Conservation (phyloP, 2,113 vertebrate species). For the Grus americana region DNA sequence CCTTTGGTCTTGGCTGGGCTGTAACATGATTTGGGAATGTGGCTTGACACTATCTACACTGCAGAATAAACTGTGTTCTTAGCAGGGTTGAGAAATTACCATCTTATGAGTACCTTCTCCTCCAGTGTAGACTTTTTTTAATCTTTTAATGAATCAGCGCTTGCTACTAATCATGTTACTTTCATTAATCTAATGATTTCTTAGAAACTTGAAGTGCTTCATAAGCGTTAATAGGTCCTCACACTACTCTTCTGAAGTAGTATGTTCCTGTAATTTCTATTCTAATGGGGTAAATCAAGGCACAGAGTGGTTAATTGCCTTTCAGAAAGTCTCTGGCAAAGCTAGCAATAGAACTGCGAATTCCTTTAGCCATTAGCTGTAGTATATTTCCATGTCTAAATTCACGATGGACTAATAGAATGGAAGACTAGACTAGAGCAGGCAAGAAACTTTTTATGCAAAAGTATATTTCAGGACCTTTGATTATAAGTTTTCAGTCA, state of each 20-base stretch:
- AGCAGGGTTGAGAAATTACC: neutral
- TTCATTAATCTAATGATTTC: neutral
- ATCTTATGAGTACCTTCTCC: neutral
- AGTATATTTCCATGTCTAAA: neutral
- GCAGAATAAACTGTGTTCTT: neutral
- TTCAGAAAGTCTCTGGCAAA: neutral
- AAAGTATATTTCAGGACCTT: neutral
- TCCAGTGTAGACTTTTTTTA: neutral
- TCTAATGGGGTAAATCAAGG: neutral
- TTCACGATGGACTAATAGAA: neutral
- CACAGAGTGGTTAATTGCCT: neutral
- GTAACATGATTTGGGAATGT: slow-evolving; percentile 17
- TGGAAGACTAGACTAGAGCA: neutral
- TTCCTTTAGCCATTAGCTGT: neutral
- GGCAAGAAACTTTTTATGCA: neutral
- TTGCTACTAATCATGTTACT: neutral
- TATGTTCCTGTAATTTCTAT: neutral
- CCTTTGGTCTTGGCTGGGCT: neutral
- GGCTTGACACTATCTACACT: neutral
- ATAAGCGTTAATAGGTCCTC: neutral
- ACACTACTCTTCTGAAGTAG: neutral
- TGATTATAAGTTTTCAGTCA: neutral
- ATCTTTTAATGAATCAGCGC: neutral
- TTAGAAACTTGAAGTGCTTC: neutral
- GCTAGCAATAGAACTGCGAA: neutral